Percentiles rank a stretch among this genome's conserved stretches.
Evolutionary conservation across 2,888 invertebrate species (phyloP).

Genomic region (Aphidoletes aphidimyza): DNA sequence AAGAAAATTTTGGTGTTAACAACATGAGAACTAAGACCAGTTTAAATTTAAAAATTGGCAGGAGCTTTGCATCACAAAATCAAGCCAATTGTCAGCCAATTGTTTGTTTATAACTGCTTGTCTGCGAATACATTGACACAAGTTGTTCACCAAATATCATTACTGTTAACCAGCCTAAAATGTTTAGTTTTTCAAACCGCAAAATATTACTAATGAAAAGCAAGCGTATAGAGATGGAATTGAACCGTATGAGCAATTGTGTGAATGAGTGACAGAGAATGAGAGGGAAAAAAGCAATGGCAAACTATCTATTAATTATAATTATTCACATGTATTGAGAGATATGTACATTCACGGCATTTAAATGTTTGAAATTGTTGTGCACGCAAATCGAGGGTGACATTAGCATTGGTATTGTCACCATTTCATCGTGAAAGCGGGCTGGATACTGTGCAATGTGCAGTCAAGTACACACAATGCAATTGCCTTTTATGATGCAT

Average conservation of each 20-base stretch:
- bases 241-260: neutral
- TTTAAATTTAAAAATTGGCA: too few relatives aligned
- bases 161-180: constrained; percentile 24
- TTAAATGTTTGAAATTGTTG: neutral
- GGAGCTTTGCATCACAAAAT: too few relatives aligned
- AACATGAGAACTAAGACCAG: too few relatives aligned
- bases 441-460: too few relatives aligned
- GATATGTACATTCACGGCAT: constrained; percentile 13
- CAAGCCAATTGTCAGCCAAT: too few relatives aligned
- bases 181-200: neutral
- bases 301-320: constrained; percentile 31
- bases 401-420: constrained; percentile 47
- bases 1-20: too few relatives aligned
- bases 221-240: neutral
- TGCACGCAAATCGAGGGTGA: constrained; percentile 11
- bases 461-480: too few relatives aligned
- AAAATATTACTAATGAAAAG: constrained; percentile 13
- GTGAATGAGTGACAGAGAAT: neutral
- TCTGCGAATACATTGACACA: too few relatives aligned
- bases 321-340: neutral
- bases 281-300: neutral
- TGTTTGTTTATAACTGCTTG: too few relatives aligned
- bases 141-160: neutral
- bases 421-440: neutral
- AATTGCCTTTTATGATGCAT: constrained; percentile 11